Percentiles rank a stretch among this genome's conserved stretches.
Evolutionary conservation across 92 coral and sea anemone species (phyloP).

Genomic region (Epizoanthus illoricatus): DNA sequence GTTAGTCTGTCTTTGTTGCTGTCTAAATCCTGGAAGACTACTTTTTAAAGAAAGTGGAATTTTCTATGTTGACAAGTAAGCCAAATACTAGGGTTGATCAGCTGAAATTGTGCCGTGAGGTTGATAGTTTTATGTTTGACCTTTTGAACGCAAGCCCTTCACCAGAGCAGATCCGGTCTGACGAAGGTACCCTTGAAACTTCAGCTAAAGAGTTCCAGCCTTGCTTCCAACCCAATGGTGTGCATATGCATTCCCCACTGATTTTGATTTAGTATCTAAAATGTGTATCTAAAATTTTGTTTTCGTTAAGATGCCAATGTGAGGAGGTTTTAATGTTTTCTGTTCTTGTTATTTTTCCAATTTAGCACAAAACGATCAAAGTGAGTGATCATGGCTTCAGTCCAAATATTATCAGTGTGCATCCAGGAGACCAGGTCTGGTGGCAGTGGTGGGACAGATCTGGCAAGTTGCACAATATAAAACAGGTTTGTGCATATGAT

Average conservation of each 20-base stretch:
- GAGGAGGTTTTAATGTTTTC: not conserved
- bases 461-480: constrained; percentile 60
- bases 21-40: too few species aligned
- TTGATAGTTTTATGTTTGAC: too few species aligned
- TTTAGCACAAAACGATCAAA: constrained; percentile 56
- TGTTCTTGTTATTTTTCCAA: not conserved
- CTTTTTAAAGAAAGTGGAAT: too few species aligned
- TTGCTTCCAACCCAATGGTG: not conserved
- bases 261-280: not conserved
- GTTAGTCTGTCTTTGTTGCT: too few species aligned
- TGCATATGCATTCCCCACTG: not conserved
- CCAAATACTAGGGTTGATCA: too few species aligned
- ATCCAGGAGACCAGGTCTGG: constrained; percentile 86
- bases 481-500: constrained; percentile 48
- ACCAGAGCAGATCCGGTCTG: too few species aligned
- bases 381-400: constrained; percentile 70
- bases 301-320: not conserved
- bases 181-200: too few species aligned
- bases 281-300: too few species aligned
- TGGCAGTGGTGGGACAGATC: constrained; percentile 74
- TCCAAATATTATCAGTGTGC: constrained; percentile 69
- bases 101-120: too few species aligned
- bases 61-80: too few species aligned
- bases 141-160: too few species aligned
- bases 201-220: not conserved